A percentile compares a stretch with the other conserved stretches of the same genome.
Conservation (phyloP, 2,797 vertebrate species). For the Eulemur albifrons region DNA sequence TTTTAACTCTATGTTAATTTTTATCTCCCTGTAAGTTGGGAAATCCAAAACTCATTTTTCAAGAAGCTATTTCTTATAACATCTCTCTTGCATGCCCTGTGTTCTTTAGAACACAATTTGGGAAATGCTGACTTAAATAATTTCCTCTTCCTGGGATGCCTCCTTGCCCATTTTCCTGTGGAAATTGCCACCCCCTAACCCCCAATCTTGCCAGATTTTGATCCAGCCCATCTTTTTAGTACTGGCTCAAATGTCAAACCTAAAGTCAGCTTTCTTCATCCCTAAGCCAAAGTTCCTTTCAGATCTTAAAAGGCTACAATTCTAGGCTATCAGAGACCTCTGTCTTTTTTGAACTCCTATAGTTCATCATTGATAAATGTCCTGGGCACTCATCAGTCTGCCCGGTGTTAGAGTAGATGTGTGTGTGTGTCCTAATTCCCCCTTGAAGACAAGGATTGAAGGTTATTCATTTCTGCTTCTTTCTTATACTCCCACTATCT, state of each 20-base stretch:
- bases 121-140: background rate
- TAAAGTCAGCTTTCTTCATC: background rate
- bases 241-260: background rate
- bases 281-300: background rate
- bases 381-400: background rate
- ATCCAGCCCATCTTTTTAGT: background rate
- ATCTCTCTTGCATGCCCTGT: background rate
- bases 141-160: background rate
- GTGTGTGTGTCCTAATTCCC: background rate
- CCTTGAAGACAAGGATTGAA: background rate
- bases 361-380: background rate
- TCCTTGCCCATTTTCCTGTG: background rate
- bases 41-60: conserved; percentile 18
- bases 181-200: background rate
- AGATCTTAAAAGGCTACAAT: background rate
- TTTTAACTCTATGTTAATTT: background rate
- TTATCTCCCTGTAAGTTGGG: background rate
- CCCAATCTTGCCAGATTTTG: background rate
- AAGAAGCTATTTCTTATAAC: background rate
- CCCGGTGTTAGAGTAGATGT: background rate
- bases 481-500: background rate
- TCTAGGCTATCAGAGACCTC: background rate
- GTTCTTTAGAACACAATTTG: background rate
- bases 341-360: background rate
- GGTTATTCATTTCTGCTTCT: background rate